Evolutionary conservation across 2,888 invertebrate genomes (phyloP).

Genomic region (Odontocolon sp.): DNA sequence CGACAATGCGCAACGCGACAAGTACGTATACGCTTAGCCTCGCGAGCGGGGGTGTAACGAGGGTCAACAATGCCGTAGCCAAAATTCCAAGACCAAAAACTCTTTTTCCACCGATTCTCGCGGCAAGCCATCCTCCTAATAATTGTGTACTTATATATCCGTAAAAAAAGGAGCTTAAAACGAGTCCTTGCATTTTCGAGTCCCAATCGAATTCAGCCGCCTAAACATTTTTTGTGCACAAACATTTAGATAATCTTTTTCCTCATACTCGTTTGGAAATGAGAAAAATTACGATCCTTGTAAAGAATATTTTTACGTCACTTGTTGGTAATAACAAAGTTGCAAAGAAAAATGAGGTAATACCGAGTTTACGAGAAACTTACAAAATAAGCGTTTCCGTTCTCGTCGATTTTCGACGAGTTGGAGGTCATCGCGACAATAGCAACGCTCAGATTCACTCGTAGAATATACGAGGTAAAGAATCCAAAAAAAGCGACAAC

Average conservation of each 20-base stretch:
- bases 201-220: conserved; percentile 92
- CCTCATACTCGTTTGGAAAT: no score
- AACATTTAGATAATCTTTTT: no score
- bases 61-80: conserved; percentile 89
- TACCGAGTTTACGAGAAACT: conserved; percentile 71
- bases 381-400: conserved; percentile 85
- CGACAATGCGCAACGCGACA: conserved; percentile 87
- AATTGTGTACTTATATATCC: conserved; percentile 93
- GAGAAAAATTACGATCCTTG: no score
- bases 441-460: conserved; percentile 95
- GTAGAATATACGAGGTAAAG: conserved; percentile 91
- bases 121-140: conserved; percentile 91
- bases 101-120: conserved; percentile 92
- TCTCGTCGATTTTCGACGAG: conserved; percentile 83
- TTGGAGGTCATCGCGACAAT: conserved; percentile 96
- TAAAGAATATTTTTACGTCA: neutral
- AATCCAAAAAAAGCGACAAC: conserved; percentile 91
- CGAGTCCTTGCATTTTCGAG: conserved; percentile 88
- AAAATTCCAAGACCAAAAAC: conserved; percentile 91
- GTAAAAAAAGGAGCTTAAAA: conserved; percentile 94
- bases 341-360: neutral
- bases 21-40: conserved; percentile 87
- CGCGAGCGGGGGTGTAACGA: conserved; percentile 91
- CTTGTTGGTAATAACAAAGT: no score
- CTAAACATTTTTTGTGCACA: conserved; percentile 80